These are phyloP conservation scores for Podargus strigoides DNA, from an alignment of 2,797 vertebrate species.

Conservation along the genomic window DNA sequence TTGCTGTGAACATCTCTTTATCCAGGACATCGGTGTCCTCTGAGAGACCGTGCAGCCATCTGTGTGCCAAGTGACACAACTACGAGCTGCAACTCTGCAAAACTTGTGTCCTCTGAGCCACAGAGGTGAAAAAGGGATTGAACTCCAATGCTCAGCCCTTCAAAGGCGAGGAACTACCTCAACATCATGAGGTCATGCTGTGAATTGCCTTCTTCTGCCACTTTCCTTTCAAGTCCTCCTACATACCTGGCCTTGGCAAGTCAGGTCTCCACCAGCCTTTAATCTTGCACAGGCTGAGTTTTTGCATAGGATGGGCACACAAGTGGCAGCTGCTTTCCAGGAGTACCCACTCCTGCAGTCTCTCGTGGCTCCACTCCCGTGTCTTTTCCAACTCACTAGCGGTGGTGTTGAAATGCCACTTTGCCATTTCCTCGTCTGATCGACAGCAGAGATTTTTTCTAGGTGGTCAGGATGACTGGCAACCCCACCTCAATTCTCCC, in stretches of 20 bases:
- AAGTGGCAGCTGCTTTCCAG: not conserved
- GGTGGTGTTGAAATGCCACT: not conserved
- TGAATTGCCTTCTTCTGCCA: not conserved
- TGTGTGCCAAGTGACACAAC: not conserved
- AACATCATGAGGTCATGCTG: not conserved
- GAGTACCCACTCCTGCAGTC: not conserved
- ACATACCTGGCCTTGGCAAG: not conserved
- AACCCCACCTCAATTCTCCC: not conserved
- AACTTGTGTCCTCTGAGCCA: not conserved
- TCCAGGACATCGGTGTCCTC: not conserved
- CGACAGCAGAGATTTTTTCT: not conserved
- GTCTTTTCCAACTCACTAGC: rapidly evolving
- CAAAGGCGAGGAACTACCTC: not conserved
- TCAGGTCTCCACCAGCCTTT: not conserved
- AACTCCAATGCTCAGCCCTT: not conserved
- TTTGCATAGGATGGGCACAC: not conserved
- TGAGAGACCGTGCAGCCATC: not conserved
- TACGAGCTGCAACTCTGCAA: rapidly evolving
- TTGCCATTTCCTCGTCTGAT: not conserved
- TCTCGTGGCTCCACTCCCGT: not conserved
- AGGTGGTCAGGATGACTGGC: not conserved
- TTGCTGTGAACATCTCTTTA: not conserved
- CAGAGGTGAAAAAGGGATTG: not conserved
- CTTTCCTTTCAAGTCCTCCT: not conserved
- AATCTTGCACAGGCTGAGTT: not conserved